Evolutionary conservation across 2,888 invertebrate species (phyloP), one percentile per base, ranked within the genome.

Genomic region (Anticlea derivata): DNA sequence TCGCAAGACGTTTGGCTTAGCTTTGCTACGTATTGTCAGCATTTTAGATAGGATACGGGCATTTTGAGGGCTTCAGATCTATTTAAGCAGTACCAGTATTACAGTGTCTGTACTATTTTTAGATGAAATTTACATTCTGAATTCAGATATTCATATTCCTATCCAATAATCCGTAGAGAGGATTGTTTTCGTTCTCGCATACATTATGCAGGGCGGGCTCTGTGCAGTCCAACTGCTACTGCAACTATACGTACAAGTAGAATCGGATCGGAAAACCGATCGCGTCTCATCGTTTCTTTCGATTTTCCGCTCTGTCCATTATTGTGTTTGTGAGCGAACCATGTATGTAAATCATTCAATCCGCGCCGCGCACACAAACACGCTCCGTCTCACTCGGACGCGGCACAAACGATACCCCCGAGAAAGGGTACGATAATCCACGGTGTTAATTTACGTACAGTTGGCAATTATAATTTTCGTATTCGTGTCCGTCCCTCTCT

Each of bases 391-490:
- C 56, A n/a, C 45, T 70, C 80, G 39, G 60, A 78, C 78, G 49
- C 65, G 55, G 73, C 49, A 57, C 52, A 40, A 49, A 51, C 50
- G 45, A 55, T 61, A 58, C 13, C 39, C 55, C 37, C 38, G 51
- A 50, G 46, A 63, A 62, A 58, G 59, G 51, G 47, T 60, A 67
- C 46, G 52, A 50, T 44, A 61, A 85, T 84, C 86, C 77, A 70
- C 83, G 82, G 87, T 86, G 89, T 89, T 90, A 90, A 90, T 90
- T 90, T 86, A 89, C 85, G 83, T 84, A 83, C 87, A 83, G 83
- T 84, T 86, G 87, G 87, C 89, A 90, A 90, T 90, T 90, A 90
- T 90, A 88, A 89, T 90, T 87, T 87, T 86, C 83, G 83, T 78
- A 80, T 82, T 77, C 70, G 78, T 72, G 69, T 61, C 74, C 70